Evolutionary conservation across 2,888 invertebrate species (phyloP), one percentile per base, ranked within the genome.

Genomic region (Drosophila hamatofila): DNA sequence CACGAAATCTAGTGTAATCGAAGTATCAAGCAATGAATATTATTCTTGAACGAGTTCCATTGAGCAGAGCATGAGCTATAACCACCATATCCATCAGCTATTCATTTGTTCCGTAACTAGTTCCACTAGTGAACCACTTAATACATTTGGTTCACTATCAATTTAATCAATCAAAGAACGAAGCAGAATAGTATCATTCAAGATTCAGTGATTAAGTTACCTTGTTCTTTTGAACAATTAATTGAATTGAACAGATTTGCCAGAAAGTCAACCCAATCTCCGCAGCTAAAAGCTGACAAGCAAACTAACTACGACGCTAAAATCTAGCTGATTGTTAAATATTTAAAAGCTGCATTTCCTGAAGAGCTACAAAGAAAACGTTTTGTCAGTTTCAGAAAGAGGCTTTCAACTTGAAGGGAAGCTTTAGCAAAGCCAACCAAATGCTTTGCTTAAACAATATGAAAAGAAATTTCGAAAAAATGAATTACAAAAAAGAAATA

Each of bases 301-400:
- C 6, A 21, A 33, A 49, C 30, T 33, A 49, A 33, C 30, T 48
- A 5, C 16, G 14, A 8, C 11, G 46, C n/a, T n/a, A 27, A 48
- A 27, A 48, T 48, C 46, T n/a, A 48, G 12, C 37, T 27, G 25
- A 18, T 18, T 55, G 39, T 41, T 41, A 55, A 27, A 55, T 55
- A 41, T 55, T 55, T 41, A 55, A 21, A 25, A 39, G 27, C 27
- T 8, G 18, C 27, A 55, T 30, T 41, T n/a, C 30, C 21, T 11
- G 16, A 14, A 14, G 8, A 27, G 41, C 27, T 42, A 4, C 35
- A 21, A 9, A 44, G 23, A 33, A 35, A 51, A 9, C 30, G 18
- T 12, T 37, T 14, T 55, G 54, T 48, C 25, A 23, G 51, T 5
- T 35, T 41, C 27, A 16, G 5, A 41, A 30, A 41, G n/a, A 14